phyloP scores from a whole-genome alignment of 2,797 vertebrate genomes.

The Galaxias olidus region DNA sequence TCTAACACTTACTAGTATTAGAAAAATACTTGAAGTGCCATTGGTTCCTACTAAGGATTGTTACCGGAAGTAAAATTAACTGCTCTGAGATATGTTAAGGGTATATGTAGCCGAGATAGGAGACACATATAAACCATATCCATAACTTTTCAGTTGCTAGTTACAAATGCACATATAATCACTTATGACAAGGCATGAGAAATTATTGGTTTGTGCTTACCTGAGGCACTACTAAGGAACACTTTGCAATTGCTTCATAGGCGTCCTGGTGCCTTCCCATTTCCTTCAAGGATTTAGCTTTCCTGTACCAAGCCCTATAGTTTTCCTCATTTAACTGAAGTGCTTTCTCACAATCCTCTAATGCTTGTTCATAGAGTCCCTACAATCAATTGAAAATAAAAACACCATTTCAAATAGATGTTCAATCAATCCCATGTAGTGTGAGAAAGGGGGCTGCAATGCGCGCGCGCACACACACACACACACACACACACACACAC shows the following conservation, averaged over 20 bases:
- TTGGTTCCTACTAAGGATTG: no score
- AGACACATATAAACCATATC: no score
- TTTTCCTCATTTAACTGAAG: conserved; percentile 87
- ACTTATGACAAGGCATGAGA: not conserved
- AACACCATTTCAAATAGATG: not conserved
- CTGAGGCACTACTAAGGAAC: conserved; percentile 92
- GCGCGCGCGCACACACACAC: no score
- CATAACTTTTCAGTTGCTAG: no score
- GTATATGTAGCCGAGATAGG: no score
- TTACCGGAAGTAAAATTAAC: no score
- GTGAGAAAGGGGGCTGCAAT: no score
- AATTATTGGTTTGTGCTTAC: conserved; percentile 63
- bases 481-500: not conserved
- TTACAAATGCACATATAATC: no score
- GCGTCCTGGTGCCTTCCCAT: conserved; percentile 88
- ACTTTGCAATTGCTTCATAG: conserved; percentile 93
- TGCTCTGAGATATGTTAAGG: no score
- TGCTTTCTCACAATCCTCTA: conserved; percentile 90
- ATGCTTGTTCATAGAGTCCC: conserved; percentile 86
- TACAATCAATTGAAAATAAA: conserved; percentile 42
- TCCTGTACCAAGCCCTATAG: conserved; percentile 90
- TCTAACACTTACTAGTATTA: no score
- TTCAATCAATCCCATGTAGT: no score
- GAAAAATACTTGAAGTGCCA: no score
- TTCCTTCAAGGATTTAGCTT: conserved; percentile 88